Evolutionary conservation across 2,797 vertebrate genomes (phyloP), one percentile per base, ranked within the genome.

Genomic region (Diplodus puntazzo): DNA sequence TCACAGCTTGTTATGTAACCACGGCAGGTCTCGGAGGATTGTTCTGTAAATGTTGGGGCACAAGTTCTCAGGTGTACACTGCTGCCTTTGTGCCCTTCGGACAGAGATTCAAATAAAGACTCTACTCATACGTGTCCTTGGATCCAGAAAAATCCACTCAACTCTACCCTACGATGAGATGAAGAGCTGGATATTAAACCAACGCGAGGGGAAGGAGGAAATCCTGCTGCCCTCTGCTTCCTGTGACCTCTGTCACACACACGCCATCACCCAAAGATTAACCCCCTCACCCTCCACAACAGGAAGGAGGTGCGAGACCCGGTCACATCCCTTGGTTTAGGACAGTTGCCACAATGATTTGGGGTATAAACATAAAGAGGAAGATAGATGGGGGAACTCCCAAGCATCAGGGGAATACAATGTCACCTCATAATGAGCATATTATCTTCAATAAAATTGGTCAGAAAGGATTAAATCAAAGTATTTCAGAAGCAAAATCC

Each of bases 141-240:
- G 66, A 75, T 72, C 72, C 62, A 83, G 71, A 87, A 84, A 67
- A 84, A 81, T 87, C 72, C 78, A 20, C 65, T 80, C 71, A 81
- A 80, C 79, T 76, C 87, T 86, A 70, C 79, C 83, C 87, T 87
- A 82, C 54, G 57, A 82, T 91, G 75, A 70, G 77, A 71, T 67
- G 48, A 58, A 49, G 86, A 77, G 77, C 67, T 87, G 78, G 81
- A 71, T 69, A 80, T 88, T 73, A 71, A 85, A 77, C 62, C 42
- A 25, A 79, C 62, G 77, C 66, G 58, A 75, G 64, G 30, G 78
- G 68, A 75, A 73, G 75, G 69, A 91, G 94, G 94, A 95, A 92
- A 92, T 92, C 92, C 94, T 93, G 92, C 72, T 58, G 57, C 77
- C 57, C 74, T 81, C 69, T 69, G 79, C 77, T 87, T 95, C 92